Evolutionary conservation across 1,140 invertebrate genomes (phyloP), one percentile per base, ranked within the genome.

Genomic region (Lordiphosa stackelbergi): DNA sequence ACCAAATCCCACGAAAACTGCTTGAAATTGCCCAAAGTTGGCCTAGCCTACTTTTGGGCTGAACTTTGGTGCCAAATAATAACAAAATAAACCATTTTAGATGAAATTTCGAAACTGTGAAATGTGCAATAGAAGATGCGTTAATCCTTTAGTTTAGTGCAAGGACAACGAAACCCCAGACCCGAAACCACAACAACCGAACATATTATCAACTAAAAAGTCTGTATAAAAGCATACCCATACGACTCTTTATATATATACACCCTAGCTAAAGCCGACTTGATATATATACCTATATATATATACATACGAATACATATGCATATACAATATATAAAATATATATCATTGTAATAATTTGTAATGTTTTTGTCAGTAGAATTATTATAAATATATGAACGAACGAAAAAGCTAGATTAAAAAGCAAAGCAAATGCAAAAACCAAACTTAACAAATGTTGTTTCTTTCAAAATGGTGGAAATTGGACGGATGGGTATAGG

Each of bases 291-390:
- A 55, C 22, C 5, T 13, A 46, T 3, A 22, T 41, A 54, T 68
- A 70, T 35, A 64, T 60, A 54, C 22, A 69, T 55, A 52, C 40
- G 35, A 54, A 36, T 68, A 75, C 73, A 77, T 77, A 77, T 72
- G 69, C 69, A 73, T 73, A 78, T 79, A 74, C 66, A 79, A 70
- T 73, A 79, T 66, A 79, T 69, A 58, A 66, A 70, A 75, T 48
- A 66, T 79, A 79, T 83, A 79, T 83, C 75, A 81, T 75, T 79
- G 77, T 79, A 75, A 79, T 75, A 81, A 79, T 79, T 79, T 79
- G 74, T 78, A 78, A 81, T 81, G 75, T 79, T 79, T 81, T 79
- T 81, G 75, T 81, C 77, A 81, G 77, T 79, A 79, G 77, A 64
- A 72, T 64, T 73, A 78, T 62, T 46, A 46, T 34, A 46, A 9